These are phyloP conservation scores for Loxodonta africana DNA, from an alignment of 2,113 vertebrate species.

Conservation along the genomic window DNA sequence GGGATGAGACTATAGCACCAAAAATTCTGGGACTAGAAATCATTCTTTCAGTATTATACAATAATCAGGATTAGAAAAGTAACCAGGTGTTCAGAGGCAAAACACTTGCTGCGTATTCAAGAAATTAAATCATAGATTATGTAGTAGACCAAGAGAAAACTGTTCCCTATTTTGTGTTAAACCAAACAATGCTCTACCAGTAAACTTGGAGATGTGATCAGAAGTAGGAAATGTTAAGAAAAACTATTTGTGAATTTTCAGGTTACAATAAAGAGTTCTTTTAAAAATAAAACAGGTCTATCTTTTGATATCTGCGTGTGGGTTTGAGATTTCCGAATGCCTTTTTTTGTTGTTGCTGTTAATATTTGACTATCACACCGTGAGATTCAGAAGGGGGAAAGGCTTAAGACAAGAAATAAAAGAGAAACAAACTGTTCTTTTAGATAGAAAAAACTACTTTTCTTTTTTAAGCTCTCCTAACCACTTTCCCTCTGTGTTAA, in stretches of 20 bases:
- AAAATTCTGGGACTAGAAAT: not conserved
- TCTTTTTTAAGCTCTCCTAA: not conserved
- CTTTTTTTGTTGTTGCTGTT: not conserved
- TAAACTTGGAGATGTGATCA: not conserved
- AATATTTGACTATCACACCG: not conserved
- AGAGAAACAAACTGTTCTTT: not conserved
- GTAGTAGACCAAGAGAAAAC: not conserved
- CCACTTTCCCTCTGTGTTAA: not conserved
- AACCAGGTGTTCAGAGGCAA: slow-evolving; percentile 42
- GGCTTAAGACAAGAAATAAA: slow-evolving; percentile 9
- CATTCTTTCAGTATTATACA: not conserved
- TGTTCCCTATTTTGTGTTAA: not conserved
- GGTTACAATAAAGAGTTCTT: not conserved
- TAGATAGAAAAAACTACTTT: not conserved
- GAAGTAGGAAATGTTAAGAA: not conserved
- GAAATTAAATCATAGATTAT: slow-evolving; percentile 1
- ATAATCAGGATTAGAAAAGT: slow-evolving; percentile 10
- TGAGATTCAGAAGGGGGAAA: slow-evolving; percentile 19
- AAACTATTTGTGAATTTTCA: not conserved
- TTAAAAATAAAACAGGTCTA: not conserved
- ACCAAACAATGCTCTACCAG: not conserved
- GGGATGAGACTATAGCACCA: not conserved
- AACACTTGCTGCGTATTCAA: not conserved
- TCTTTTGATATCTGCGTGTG: not conserved
- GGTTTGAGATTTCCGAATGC: not conserved